Evolutionary conservation across 1,140 invertebrate genomes (phyloP), one percentile per base, ranked within the genome.

Genomic region (Druon quercuslanigerum): DNA sequence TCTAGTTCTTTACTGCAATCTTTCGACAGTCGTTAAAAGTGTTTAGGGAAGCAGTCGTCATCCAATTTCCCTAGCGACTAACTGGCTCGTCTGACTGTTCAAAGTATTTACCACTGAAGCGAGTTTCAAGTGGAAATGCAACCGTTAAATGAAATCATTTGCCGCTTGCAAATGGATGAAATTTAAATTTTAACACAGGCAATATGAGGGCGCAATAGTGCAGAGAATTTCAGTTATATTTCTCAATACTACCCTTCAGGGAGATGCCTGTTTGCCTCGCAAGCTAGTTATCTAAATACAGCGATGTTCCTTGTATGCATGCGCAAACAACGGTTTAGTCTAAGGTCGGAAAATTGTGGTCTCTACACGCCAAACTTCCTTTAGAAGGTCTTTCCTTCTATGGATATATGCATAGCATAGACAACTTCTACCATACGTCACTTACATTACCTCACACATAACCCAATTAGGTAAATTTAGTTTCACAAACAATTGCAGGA

Each of bases 401-500:
- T 33, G 5, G 25, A 33, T 33, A 33, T 33, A 33, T 33, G 5
- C 25, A 33, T 33, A 33, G 25, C 16, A 1, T n/a, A 66, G 9
- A 56, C 20, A 19, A 33, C 40, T 66, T 46, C 13, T 46, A 40
- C 60, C 25, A 9, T 40, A 40, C n/a, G 60, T 66, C 25, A 66
- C 33, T 40, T 7, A 66, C 16, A 66, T 66, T 46, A 66, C 60
- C n/a, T 66, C 33, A 8, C 7, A 66, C n/a, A n/a, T 40, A 66
- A 66, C 46, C 60, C 60, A 40, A 66, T 66, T 66, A 66, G 33
- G 60, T 66, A 66, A 66, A 66, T 66, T 66, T 66, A 6, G 3
- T 12, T 60, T 33, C 33, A 4, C 14, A 14, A 33, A 20, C 33
- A 60, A 60, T 60, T 60, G 40, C 12, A 17, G 17, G 8, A 5